Conservation (phyloP, 1,140 invertebrate genomes). For the Orchesella cincta region DNA sequence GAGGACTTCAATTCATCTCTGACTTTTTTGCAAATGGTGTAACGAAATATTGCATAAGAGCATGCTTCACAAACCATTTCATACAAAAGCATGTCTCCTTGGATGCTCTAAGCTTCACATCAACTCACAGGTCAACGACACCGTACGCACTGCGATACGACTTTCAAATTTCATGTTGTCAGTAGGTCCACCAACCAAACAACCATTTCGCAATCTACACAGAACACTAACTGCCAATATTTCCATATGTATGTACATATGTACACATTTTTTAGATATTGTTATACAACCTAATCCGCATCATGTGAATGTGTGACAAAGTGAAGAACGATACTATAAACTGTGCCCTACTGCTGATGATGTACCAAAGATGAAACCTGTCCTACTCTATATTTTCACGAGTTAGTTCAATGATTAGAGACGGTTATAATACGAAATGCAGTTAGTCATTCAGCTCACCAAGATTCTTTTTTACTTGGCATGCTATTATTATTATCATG, state of each 20-base stretch:
- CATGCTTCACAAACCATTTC: constrained; percentile 24
- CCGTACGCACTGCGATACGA: constrained; percentile 13
- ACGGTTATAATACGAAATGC: no score
- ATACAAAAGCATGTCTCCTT: constrained; percentile 25
- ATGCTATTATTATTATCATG: no score
- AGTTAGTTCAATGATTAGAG: no score
- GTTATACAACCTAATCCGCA: background rate
- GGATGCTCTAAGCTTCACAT: constrained; percentile 22
- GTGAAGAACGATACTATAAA: no score
- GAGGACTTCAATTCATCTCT: constrained; percentile 19
- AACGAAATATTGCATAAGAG: constrained; percentile 37
- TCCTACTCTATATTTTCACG: background rate
- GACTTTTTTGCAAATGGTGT: constrained; percentile 7
- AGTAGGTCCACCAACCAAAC: background rate
- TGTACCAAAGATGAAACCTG: background rate
- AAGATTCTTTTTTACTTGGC: no score
- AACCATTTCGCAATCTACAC: background rate
- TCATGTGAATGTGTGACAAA: background rate
- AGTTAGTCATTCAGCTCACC: no score
- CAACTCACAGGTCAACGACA: constrained; percentile 24
- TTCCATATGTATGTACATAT: background rate
- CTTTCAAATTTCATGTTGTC: constrained; percentile 11
- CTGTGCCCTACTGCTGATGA: background rate
- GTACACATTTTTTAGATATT: no score
- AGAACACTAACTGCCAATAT: background rate